These are phyloP conservation scores for Nomada hirtipes DNA, from an alignment of 2,888 invertebrate genomes.

Conservation along the genomic window DNA sequence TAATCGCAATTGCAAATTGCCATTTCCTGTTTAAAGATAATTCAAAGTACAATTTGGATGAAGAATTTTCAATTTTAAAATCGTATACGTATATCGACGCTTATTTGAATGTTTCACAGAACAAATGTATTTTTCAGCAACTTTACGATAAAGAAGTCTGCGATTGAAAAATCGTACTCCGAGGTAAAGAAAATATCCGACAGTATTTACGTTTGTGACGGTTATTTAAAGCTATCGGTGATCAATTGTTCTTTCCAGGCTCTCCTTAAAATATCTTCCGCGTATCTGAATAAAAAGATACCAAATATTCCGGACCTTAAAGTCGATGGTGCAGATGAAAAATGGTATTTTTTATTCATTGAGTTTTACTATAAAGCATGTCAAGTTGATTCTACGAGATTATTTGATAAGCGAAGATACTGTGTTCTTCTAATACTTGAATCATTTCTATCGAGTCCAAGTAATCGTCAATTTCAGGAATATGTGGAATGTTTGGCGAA, in stretches of 20 bases:
- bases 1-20: background rate
- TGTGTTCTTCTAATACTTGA: background rate
- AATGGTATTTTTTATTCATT: constrained; percentile 89
- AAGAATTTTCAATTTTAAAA: too few species aligned
- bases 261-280: constrained; percentile 95
- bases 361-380: background rate
- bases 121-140: constrained; percentile 85
- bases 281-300: constrained; percentile 96
- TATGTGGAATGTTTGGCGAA: constrained; percentile 99
- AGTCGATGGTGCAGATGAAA: constrained; percentile 94
- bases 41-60: too few species aligned
- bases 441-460: too few species aligned
- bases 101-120: background rate
- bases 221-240: background rate
- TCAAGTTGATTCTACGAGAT: constrained; percentile 61
- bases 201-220: background rate
- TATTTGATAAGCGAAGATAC: constrained; percentile 42
- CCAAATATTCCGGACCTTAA: constrained; percentile 96
- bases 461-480: constrained; percentile 88
- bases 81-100: too few species aligned
- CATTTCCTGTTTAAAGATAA: too few species aligned
- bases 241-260: constrained; percentile 86
- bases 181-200: constrained; percentile 88
- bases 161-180: constrained; percentile 97
- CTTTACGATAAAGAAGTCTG: constrained; percentile 95